A percentile compares a stretch with the other conserved stretches of the same genome.
phyloP scores from a whole-genome alignment of 2,888 invertebrate species.

The Portevinia maculata region DNA sequence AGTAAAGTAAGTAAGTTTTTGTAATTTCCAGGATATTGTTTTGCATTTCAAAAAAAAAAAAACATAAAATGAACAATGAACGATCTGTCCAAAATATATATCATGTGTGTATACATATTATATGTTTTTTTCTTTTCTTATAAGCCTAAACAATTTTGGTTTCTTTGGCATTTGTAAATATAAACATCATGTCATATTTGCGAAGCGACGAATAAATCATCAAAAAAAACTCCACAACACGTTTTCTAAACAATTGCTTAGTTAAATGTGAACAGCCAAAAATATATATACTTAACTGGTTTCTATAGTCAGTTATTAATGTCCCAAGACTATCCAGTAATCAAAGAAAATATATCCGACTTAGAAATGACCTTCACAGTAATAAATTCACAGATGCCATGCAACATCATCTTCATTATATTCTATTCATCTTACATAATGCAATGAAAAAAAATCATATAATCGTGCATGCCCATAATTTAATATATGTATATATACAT shows the following conservation, averaged over 20 bases:
- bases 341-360: slow-evolving; percentile 1
- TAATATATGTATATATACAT: background rate
- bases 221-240: background rate
- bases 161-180: too few species aligned
- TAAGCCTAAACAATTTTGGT: too few species aligned
- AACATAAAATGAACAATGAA: too few species aligned
- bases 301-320: slow-evolving; percentile 1
- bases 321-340: background rate
- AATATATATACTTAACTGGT: slow-evolving; percentile 18
- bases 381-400: background rate
- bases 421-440: slow-evolving; percentile 57
- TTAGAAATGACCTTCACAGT: slow-evolving; percentile 22
- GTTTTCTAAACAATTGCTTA: background rate
- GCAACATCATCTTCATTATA: slow-evolving; percentile 14
- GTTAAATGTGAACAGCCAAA: background rate
- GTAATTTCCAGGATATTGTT: too few species aligned
- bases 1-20: too few species aligned
- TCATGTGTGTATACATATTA: too few species aligned
- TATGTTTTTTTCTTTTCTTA: too few species aligned
- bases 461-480: too few species aligned
- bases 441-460: slow-evolving; percentile 42
- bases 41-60: too few species aligned
- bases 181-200: background rate
- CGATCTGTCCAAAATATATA: too few species aligned
- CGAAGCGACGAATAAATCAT: too few species aligned